Conservation (phyloP, 2,888 invertebrate genomes). For the Platycheirus albimanus region DNA sequence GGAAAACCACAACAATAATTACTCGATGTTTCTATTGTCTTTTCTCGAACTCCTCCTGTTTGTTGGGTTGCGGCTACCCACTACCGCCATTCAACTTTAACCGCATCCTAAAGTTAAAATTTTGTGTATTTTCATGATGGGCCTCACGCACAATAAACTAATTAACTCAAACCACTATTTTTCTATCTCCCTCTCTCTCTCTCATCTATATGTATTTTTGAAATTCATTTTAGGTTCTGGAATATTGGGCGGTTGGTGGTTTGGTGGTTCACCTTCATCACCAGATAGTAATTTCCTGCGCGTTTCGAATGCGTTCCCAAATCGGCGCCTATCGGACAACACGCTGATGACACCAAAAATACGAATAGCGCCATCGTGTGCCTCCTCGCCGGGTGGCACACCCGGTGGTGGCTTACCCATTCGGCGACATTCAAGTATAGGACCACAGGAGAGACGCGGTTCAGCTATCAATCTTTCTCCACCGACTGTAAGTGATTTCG, state of each 20-base stretch:
- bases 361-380: conserved; percentile 93
- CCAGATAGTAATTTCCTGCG: conserved; percentile 93
- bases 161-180: conserved; percentile 68
- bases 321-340: conserved; percentile 94
- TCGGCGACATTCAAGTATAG: conserved; percentile 95
- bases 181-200: not conserved
- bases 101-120: conserved; percentile 31
- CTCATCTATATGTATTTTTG: not conserved
- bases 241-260: conserved; percentile 91
- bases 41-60: not conserved
- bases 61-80: conserved; percentile 8
- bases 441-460: conserved; percentile 93
- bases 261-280: conserved; percentile 92
- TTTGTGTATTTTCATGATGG: conserved; percentile 28
- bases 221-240: conserved; percentile 84
- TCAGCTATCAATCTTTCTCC: conserved; percentile 93
- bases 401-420: conserved; percentile 91
- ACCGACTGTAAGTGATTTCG: conserved; percentile 89
- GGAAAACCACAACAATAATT: not conserved
- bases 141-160: conserved; percentile 71
- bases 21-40: conserved; percentile 11
- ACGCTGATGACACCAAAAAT: conserved; percentile 95
- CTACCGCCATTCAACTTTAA: not conserved
- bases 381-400: conserved; percentile 89
- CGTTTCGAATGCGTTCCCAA: conserved; percentile 92